A percentile compares a stretch with the other conserved stretches of the same genome.
These are phyloP conservation scores for Stenodera caucasica DNA, from an alignment of 2,888 invertebrate species.

Conservation along the genomic window DNA sequence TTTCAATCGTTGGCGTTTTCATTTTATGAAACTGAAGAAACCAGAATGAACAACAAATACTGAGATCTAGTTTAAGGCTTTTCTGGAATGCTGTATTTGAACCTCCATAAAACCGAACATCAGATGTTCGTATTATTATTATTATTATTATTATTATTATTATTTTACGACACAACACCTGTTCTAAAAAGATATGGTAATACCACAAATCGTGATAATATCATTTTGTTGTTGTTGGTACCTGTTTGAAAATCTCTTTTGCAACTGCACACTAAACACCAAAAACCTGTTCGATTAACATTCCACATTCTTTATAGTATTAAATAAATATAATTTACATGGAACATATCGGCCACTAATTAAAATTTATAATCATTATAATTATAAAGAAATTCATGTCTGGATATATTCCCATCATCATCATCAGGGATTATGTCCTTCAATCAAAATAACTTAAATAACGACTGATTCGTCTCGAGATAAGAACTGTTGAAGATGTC, in stretches of 20 bases:
- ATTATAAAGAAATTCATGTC: not conserved
- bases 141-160: not conserved
- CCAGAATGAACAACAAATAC: too few relatives aligned
- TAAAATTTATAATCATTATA: conserved; percentile 7
- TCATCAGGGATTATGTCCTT: not conserved
- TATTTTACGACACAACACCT: not conserved
- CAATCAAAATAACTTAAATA: not conserved
- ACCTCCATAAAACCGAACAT: too few relatives aligned
- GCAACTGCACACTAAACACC: conserved; percentile 21
- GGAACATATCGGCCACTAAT: conserved; percentile 1
- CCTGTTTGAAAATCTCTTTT: conserved; percentile 21
- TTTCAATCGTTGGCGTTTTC: too few relatives aligned
- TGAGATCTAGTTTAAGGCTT: too few relatives aligned
- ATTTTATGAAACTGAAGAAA: too few relatives aligned
- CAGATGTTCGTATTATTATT: not conserved
- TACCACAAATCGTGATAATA: conserved; percentile 2
- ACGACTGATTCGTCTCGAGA: not conserved
- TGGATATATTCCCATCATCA: not conserved
- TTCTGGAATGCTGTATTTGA: too few relatives aligned
- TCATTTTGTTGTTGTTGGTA: not conserved
- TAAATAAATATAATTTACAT: not conserved
- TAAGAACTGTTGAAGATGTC: not conserved
- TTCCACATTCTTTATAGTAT: conserved; percentile 13
- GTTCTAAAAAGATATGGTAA: not conserved
- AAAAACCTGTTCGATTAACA: conserved; percentile 28